Percentiles rank a stretch among this genome's conserved stretches.
Evolutionary conservation across 1,140 invertebrate species (phyloP).

Genomic region (Drosophila sturtevanti): DNA sequence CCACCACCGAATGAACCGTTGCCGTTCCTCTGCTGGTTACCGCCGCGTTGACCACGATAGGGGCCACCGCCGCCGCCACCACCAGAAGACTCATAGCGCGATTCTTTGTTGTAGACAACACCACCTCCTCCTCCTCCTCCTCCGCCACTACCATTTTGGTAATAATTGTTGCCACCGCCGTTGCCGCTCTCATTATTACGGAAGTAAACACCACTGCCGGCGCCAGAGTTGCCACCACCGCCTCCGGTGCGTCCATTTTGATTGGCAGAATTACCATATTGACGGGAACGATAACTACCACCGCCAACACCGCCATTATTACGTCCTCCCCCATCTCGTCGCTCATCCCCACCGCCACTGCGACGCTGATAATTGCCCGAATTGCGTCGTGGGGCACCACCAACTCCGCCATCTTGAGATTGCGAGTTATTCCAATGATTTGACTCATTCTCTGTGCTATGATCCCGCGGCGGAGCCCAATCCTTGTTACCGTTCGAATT

Average conservation of each 20-base stretch:
- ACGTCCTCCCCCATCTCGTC: constrained; percentile 50
- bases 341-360: constrained; percentile 51
- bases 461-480: constrained; percentile 66
- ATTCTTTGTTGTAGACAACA: constrained; percentile 66
- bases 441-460: constrained; percentile 49
- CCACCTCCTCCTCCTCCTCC: constrained; percentile 38
- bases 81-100: constrained; percentile 68
- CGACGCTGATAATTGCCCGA: constrained; percentile 68
- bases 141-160: constrained; percentile 56
- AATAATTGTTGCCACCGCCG: constrained; percentile 47
- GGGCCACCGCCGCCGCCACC: constrained; percentile 54
- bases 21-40: constrained; percentile 62
- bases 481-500: constrained; percentile 66
- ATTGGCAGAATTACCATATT: constrained; percentile 66
- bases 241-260: constrained; percentile 66
- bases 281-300: constrained; percentile 66
- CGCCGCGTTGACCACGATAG: constrained; percentile 68
- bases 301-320: constrained; percentile 43
- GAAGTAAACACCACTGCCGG: constrained; percentile 69
- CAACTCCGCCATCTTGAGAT: constrained; percentile 56
- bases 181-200: constrained; percentile 73
- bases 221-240: constrained; percentile 20
- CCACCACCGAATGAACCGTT: constrained; percentile 60
- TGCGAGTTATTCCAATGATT: constrained; percentile 73
- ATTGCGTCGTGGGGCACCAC: constrained; percentile 52